phyloP scores from a whole-genome alignment of 2,113 vertebrate species.

The Gavia stellata region DNA sequence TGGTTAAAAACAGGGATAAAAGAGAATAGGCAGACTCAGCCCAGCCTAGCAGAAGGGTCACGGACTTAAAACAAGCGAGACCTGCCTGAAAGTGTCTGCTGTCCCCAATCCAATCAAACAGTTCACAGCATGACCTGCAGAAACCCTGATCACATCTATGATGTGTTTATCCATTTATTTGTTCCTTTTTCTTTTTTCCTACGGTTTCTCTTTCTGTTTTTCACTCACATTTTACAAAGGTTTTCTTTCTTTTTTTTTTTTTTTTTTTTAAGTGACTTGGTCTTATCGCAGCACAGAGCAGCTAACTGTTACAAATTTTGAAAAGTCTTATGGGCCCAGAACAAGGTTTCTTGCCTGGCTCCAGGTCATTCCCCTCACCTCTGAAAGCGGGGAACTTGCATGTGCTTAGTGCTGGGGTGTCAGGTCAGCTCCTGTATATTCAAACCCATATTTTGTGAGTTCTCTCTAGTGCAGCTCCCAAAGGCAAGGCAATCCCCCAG shows the following conservation, averaged over 20 bases:
- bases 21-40: neutral
- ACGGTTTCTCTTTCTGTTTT: neutral
- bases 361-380: neutral
- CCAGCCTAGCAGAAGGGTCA: neutral
- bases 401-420: neutral
- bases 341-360: neutral
- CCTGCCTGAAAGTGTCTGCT: neutral
- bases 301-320: neutral
- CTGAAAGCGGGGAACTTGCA: accelerated
- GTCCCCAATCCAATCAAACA: neutral
- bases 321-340: neutral
- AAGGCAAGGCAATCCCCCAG: neutral
- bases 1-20: neutral
- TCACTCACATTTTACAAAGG: neutral
- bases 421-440: neutral
- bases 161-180: neutral
- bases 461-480: neutral
- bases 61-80: neutral
- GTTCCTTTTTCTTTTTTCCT: neutral
- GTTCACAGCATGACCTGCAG: neutral
- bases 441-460: neutral
- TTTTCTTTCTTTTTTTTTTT: neutral
- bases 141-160: neutral
- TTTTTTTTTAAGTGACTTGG: neutral
- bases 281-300: neutral